Evolutionary conservation across 2,797 vertebrate species (phyloP).

Genomic region (Eleutherodactylus coqui): DNA sequence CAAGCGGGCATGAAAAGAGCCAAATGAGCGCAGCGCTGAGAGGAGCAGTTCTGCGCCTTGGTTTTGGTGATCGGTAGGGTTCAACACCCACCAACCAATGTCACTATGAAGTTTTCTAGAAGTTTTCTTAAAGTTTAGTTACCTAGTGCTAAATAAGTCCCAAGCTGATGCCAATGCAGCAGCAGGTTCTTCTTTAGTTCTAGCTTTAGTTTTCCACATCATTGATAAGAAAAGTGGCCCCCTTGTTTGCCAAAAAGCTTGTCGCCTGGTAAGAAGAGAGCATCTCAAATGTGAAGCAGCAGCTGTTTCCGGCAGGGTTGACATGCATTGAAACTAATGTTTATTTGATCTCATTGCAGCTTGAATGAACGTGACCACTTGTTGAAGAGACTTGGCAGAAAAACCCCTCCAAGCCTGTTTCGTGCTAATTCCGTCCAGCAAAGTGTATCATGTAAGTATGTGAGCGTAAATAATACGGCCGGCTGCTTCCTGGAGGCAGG

Average conservation of each 20-base stretch:
- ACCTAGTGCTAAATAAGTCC: no score
- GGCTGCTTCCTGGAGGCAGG: conserved; percentile 44
- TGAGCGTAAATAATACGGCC: conserved; percentile 42
- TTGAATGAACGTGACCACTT: conserved; percentile 97
- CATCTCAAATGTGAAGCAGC: conserved; percentile 38
- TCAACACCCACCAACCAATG: no score
- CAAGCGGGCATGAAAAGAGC: no score
- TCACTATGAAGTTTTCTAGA: no score
- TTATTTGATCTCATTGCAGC: conserved; percentile 74
- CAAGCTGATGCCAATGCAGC: no score
- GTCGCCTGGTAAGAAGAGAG: conserved; percentile 50
- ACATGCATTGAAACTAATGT: conserved; percentile 59
- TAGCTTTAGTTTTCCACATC: not conserved
- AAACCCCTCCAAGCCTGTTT: conserved; percentile 92
- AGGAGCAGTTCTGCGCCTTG: no score
- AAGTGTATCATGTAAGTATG: conserved; percentile 91
- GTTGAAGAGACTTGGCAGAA: conserved; percentile 95
- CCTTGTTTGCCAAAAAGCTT: conserved; percentile 32
- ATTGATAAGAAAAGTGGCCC: conserved; percentile 26
- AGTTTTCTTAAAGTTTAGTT: no score
- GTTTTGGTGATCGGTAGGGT: no score
- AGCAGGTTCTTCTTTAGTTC: not conserved
- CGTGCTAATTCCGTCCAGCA: conserved; percentile 94
- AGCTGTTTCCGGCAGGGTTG: conserved; percentile 54
- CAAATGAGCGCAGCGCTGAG: no score